A percentile compares a stretch with the other conserved stretches of the same genome.
These are phyloP conservation scores for Peromyscus aztecus DNA, from an alignment of 2,797 vertebrate genomes.

Conservation along the genomic window DNA sequence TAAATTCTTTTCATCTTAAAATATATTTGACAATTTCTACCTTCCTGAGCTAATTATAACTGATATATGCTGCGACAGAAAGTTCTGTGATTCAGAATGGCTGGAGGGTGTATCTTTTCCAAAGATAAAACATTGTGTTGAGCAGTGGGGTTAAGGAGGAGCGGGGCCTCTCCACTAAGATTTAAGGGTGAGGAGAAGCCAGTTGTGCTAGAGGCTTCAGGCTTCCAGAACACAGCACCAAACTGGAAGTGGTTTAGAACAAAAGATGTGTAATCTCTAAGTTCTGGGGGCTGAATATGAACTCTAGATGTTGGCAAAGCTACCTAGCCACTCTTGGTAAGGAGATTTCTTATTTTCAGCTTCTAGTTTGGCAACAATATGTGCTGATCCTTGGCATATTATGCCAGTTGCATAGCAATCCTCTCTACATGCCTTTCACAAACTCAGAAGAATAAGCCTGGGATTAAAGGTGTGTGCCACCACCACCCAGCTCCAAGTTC, in stretches of 20 bases:
- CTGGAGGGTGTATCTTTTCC: background rate
- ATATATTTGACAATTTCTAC: background rate
- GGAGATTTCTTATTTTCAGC: background rate
- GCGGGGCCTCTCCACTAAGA: background rate
- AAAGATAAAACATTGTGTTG: background rate
- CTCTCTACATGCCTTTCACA: background rate
- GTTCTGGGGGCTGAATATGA: background rate
- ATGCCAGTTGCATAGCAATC: fast-evolving
- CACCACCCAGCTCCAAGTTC: too few species aligned
- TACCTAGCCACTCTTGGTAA: background rate
- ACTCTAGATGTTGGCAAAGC: background rate
- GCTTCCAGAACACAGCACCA: background rate
- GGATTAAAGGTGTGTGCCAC: too few species aligned
- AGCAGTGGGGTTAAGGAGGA: fast-evolving
- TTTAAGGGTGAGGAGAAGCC: background rate
- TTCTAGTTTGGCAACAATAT: background rate
- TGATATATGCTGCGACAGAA: background rate
- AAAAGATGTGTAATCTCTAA: background rate
- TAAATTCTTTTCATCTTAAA: background rate
- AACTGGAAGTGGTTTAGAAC: background rate
- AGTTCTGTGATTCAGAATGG: background rate
- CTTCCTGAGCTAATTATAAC: background rate
- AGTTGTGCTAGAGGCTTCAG: background rate
- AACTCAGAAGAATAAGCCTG: background rate
- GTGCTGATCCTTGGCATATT: background rate